Base-by-base conservation (phyloP, 2,113 vertebrate genomes). In the Balaeniceps rex region DNA sequence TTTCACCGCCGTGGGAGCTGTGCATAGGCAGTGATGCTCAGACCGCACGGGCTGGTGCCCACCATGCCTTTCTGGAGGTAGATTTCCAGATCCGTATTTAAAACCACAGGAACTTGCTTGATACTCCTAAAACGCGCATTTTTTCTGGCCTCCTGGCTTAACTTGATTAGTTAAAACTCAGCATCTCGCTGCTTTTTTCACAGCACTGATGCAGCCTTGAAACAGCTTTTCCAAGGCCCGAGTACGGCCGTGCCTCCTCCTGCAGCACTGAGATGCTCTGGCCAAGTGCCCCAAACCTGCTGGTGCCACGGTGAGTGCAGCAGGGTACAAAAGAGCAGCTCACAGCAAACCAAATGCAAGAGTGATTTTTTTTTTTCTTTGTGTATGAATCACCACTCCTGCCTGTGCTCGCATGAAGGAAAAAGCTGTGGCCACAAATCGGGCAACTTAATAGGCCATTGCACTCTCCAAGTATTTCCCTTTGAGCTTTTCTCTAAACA, bases 401-500 rank as follows among this genome's bases (percentile, higher is more conserved):
- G 75, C 55, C 47, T 55, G 54, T 2, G 9, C 49, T 63, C 2
- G 4, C 55, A 87, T 14, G 75, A 84, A 95, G 58, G 31, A 70
- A 96, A 77, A 75, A 89, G 87, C 80, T 92, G 63, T 14, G 38
- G 64, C n/a, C 66, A 44, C 40, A 57, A 87, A 83, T 79, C 92
- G 94, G 63, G 64, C 79, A 78, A 94, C 51, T 81, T 95, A 60
- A 91, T 44, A 84, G 80, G 90, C 84, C 75, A 61, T 60, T 90
- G 58, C 58, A 49, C 26, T 90, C 69, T 58, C 63, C 51, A 79
- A 92, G 33, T 77, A 38, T 69, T 72, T 70, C 64, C 91, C 93
- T 95, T 93, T 0, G 0, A 93, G 61, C 58, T 94, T 91, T 83
- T 55, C 52, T 78, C 88, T 74, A 46, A 76, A 82, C 33, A 94